Base-by-base conservation (phyloP, 2,888 invertebrate genomes). In the Cheiracanthium punctorium region DNA sequence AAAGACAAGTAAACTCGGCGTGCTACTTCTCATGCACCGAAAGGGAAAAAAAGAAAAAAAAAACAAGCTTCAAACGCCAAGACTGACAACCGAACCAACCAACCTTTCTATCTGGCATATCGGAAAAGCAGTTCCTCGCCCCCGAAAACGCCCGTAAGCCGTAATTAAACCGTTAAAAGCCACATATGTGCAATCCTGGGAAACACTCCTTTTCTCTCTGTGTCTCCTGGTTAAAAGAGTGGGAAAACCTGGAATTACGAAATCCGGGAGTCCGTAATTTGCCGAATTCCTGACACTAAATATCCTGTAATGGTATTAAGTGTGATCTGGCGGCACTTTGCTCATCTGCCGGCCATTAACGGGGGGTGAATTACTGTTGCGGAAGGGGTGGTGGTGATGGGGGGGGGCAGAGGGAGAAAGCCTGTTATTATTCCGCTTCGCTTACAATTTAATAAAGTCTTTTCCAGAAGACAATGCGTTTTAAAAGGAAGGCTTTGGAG, bases 271-370 rank as follows among this genome's bases (percentile, higher is more conserved):
- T 75, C 71, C 32, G 65, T 86, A 86, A 86, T 86, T 80, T 80
- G 71, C 65, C 41, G 75, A 80, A 75, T 71, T 86, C 75, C 75
- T 80, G 85, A 86, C 85, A 86, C 80, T 86, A 86, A 86, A 86
- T 86, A 80, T 76, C 71, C 75, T n/a, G 71, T 86, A 86, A 86
- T 86, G 80, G 75, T 65, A 86, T 86, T 86, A 86, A 80, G 80
- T 37, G 77, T 65, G 84, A 74, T 79, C 79, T 69, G n/a, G 5
- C 74, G 33, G 41, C 74, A 67, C 71, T 30, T 67, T 30, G 17
- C 29, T 65, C 75, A 76, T 74, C 74, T 74, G 65, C 67, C 28
- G 29, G 32, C 84, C 80, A 86, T 86, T 86, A 86, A 72, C 41
- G 58, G 58, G 29, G 69, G 37, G 28, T 70, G 71, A 80, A 80